phyloP scores from a whole-genome alignment of 2,888 invertebrate species.

The Pristionchus maxplancki region DNA sequence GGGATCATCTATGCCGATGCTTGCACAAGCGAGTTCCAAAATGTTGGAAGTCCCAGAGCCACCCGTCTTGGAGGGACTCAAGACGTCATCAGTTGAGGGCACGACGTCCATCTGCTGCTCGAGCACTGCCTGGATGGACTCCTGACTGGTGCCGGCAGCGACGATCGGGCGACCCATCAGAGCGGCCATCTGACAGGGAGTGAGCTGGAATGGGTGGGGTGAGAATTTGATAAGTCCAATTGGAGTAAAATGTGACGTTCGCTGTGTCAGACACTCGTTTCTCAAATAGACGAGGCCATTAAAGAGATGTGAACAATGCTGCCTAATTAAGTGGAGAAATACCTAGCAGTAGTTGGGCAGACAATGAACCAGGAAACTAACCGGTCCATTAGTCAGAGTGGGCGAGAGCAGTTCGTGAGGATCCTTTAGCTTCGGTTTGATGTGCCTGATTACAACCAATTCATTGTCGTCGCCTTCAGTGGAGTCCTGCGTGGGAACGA shows the following conservation, averaged over 20 bases:
- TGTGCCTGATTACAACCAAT: not conserved
- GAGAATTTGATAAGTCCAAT: no score
- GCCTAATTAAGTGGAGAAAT: no score
- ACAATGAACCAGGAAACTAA: no score
- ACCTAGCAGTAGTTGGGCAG: no score
- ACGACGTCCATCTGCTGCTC: not conserved
- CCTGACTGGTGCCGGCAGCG: not conserved
- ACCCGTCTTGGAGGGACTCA: no score
- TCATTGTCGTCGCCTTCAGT: not conserved
- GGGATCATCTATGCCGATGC: not conserved
- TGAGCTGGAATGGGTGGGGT: not conserved
- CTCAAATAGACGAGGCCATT: no score
- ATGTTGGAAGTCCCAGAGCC: no score
- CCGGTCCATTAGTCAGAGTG: not conserved
- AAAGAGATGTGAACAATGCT: no score
- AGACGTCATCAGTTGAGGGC: no score
- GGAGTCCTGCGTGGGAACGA: not conserved
- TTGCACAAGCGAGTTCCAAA: not conserved
- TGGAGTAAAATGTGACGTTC: no score
- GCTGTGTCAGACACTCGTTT: no score
- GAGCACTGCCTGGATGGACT: not conserved
- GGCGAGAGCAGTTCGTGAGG: not conserved
- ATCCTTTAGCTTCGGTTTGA: not conserved
- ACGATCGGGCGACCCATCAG: not conserved
- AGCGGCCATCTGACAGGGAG: not conserved